Evolutionary conservation across 2,888 invertebrate species (phyloP).

Genomic region (Adineta ricciae): DNA sequence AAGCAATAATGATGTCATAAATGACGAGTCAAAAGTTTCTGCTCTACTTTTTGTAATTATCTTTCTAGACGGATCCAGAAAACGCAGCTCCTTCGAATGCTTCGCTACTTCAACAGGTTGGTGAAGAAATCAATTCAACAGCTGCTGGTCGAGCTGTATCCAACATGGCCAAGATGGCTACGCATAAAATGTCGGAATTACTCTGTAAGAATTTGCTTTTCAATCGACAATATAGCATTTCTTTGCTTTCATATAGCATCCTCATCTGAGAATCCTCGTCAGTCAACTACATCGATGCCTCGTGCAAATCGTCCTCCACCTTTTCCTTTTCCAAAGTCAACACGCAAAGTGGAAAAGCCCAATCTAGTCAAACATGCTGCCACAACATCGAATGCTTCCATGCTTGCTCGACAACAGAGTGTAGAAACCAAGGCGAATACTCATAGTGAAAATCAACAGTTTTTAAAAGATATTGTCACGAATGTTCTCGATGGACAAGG

Average conservation of each 20-base stretch:
- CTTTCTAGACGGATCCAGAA: not conserved
- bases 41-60: not conserved
- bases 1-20: too few species aligned
- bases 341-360: not conserved
- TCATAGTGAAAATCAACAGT: constrained; percentile 72
- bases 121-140: not conserved
- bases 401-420: not conserved
- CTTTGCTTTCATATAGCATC: not conserved
- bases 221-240: not conserved
- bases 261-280: not conserved
- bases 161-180: not conserved
- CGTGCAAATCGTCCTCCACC: not conserved
- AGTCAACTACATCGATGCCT: not conserved
- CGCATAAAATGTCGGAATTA: not conserved
- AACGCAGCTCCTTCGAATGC: not conserved
- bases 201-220: not conserved
- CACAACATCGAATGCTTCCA: not conserved
- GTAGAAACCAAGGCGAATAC: not conserved
- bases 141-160: not conserved
- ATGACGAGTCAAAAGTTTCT: too few species aligned
- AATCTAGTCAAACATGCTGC: not conserved
- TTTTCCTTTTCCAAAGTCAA: not conserved
- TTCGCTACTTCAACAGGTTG: not conserved
- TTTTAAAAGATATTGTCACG: constrained; percentile 76
- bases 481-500: constrained; percentile 81